A percentile compares a stretch with the other conserved stretches of the same genome.
phyloP scores from a whole-genome alignment of 2,888 invertebrate species.

The Chloromyia formosa region DNA sequence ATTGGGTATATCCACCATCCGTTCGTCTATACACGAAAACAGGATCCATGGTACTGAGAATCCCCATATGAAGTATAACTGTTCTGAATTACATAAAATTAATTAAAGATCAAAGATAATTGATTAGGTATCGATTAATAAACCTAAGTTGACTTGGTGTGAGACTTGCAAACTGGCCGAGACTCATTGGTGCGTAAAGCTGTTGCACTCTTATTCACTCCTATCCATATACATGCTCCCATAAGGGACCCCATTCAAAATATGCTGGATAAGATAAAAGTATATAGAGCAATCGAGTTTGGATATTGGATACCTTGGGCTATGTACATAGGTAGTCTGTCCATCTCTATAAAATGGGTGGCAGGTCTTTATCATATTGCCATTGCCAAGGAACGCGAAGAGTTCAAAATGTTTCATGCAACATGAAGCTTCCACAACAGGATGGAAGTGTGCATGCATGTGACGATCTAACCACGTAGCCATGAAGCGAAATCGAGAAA shows the following conservation, averaged over 20 bases:
- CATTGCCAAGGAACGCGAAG: conserved; percentile 16
- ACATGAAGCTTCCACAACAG: not conserved
- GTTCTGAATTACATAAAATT: conserved; percentile 59
- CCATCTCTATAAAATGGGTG: conserved; percentile 42
- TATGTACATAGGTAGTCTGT: too few relatives aligned
- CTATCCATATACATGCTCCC: too few relatives aligned
- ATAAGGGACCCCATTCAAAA: not conserved
- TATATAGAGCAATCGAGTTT: conserved; percentile 25
- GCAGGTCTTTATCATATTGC: conserved; percentile 43
- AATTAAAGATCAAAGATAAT: conserved; percentile 65
- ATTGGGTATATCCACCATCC: not conserved
- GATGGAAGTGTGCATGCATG: too few relatives aligned
- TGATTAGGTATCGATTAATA: conserved; percentile 64
- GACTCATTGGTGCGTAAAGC: conserved; percentile 1
- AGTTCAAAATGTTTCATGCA: conserved; percentile 5
- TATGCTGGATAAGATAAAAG: too few relatives aligned
- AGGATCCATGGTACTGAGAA: too few relatives aligned
- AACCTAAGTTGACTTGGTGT: conserved; percentile 46
- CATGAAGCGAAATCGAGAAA: not conserved
- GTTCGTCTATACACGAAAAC: too few relatives aligned
- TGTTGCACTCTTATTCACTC: not conserved
- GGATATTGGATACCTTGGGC: not conserved
- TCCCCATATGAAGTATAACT: conserved; percentile 38
- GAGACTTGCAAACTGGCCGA: conserved; percentile 22
- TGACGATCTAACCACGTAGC: too few relatives aligned